phyloP scores from a whole-genome alignment of 1,140 invertebrate species.

The Archivesica marissinica region DNA sequence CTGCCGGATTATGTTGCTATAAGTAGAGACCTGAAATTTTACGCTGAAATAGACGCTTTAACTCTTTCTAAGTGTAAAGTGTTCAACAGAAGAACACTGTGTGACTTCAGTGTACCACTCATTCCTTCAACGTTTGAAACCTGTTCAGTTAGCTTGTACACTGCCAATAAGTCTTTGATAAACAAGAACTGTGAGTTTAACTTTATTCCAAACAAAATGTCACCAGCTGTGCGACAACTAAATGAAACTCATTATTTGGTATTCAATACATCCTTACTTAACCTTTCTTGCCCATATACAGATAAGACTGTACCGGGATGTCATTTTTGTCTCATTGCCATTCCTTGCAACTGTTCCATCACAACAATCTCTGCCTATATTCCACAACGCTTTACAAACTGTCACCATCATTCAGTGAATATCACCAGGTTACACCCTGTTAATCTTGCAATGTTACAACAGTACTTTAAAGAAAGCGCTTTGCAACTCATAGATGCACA shows the following conservation, averaged over 20 bases:
- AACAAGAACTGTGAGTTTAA: slow-evolving; percentile 1
- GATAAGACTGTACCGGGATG: neutral
- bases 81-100: neutral
- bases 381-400: neutral
- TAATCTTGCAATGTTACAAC: neutral
- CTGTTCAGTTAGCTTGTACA: neutral
- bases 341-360: neutral
- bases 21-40: neutral
- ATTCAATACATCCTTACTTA: neutral
- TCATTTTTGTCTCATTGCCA: neutral
- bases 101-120: slow-evolving; percentile 5
- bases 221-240: neutral
- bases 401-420: neutral
- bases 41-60: neutral
- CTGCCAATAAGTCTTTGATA: neutral
- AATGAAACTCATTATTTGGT: neutral
- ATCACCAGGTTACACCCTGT: neutral
- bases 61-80: neutral
- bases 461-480: neutral
- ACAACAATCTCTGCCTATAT: neutral
- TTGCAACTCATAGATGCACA: neutral
- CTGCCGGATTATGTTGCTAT: neutral
- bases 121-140: neutral
- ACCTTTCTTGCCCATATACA: neutral
- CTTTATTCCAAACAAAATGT: neutral